Evolutionary conservation across 2,797 vertebrate genomes (phyloP).

Genomic region (Alosa sapidissima): DNA sequence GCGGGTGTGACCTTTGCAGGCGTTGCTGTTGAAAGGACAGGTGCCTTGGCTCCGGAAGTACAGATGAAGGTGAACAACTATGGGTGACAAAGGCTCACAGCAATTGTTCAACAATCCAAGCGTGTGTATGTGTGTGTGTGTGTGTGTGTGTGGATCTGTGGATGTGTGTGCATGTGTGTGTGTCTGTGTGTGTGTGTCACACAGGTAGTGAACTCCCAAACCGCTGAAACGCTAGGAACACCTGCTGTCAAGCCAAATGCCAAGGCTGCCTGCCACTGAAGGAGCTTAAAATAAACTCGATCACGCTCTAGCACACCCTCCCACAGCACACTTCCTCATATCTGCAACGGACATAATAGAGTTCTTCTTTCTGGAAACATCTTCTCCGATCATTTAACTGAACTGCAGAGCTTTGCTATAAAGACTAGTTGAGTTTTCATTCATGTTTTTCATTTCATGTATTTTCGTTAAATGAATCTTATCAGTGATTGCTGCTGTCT

Average conservation of each 20-base stretch:
- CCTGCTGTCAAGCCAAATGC: constrained; percentile 46
- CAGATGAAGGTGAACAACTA: constrained; percentile 39
- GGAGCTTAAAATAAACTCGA: constrained; percentile 1
- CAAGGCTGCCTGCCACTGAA: constrained; percentile 32
- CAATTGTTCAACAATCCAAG: background rate
- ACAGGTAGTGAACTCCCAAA: constrained; percentile 27
- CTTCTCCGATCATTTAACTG: background rate
- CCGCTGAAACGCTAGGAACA: constrained; percentile 25
- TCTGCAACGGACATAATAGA: background rate
- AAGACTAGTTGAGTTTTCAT: background rate
- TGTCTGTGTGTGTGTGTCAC: constrained; percentile 14
- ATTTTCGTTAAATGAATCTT: background rate
- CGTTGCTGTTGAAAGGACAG: constrained; percentile 36
- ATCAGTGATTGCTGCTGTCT: background rate
- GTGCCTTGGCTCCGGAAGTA: constrained; percentile 29
- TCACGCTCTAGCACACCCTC: background rate
- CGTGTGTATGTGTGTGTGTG: background rate
- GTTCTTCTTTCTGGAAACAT: background rate
- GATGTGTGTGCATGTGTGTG: background rate
- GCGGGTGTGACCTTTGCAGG: constrained; percentile 40
- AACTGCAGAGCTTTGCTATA: background rate
- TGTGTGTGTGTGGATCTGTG: constrained; percentile 9
- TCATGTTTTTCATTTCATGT: background rate
- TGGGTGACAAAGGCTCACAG: background rate
- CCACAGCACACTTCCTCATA: background rate